Evolutionary conservation across 2,888 invertebrate species (phyloP).

Genomic region (Polymixis flavicincta): DNA sequence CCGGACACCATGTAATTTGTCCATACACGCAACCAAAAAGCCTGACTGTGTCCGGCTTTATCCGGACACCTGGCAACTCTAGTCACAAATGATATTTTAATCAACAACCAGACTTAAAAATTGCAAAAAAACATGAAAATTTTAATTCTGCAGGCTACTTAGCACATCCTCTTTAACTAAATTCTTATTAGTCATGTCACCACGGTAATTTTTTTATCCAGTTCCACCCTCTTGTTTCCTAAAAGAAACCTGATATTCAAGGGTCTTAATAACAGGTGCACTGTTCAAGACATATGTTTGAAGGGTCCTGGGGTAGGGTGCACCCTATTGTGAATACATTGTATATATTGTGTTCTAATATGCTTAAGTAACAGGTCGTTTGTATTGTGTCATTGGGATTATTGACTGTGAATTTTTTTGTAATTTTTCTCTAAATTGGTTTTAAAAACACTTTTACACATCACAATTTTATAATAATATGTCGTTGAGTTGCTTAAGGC

Average conservation of each 20-base stretch:
- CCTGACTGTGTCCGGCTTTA: no score
- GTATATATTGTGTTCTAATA: neutral
- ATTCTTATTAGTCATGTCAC: neutral
- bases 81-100: no score
- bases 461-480: no score
- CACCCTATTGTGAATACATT: conserved; percentile 10
- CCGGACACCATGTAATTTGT: no score
- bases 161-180: neutral
- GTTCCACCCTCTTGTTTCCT: neutral
- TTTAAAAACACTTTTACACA: no score
- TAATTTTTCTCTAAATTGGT: no score
- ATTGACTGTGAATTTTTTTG: neutral
- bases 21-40: no score
- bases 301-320: neutral
- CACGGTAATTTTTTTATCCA: neutral
- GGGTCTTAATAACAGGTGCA: conserved; percentile 22
- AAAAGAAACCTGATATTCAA: neutral
- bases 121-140: no score
- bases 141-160: no score
- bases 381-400: neutral
- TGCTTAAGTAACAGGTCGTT: neutral
- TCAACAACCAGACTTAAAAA: no score
- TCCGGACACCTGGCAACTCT: no score
- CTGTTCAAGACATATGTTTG: neutral
- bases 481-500: no score